These are phyloP conservation scores for Neostethus bicornis DNA, from an alignment of 2,797 vertebrate species.

Conservation along the genomic window DNA sequence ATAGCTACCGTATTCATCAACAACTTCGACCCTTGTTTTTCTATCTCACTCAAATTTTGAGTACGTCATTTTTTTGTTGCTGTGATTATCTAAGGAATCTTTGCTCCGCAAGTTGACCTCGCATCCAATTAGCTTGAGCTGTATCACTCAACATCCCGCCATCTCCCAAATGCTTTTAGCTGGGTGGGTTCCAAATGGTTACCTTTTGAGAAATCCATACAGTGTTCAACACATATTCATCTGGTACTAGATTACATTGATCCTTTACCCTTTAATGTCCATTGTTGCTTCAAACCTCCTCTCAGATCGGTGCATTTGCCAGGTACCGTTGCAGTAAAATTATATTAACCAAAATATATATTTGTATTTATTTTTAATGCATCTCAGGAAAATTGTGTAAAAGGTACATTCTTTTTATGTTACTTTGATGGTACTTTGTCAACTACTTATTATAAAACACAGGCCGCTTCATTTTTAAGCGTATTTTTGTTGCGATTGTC, in stretches of 20 bases:
- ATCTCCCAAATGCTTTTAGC: no score
- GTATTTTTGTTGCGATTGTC: no score
- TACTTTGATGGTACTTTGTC: background rate
- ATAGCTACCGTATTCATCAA: no score
- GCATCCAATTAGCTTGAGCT: no score
- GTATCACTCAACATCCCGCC: no score
- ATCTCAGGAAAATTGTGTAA: conserved; percentile 40
- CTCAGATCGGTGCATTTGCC: conserved; percentile 9
- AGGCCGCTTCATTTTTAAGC: background rate
- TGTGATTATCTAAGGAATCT: no score
- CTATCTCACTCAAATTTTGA: no score
- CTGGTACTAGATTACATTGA: background rate
- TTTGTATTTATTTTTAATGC: conserved; percentile 40
- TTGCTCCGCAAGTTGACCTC: no score
- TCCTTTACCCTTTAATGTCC: background rate
- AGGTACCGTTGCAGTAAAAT: conserved; percentile 10
- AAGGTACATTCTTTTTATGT: conserved; percentile 1
- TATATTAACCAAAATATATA: conserved; percentile 29
- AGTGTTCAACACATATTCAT: conserved; percentile 10
- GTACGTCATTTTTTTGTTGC: no score
- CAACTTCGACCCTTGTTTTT: no score
- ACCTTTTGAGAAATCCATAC: no score
- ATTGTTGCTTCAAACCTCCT: conserved; percentile 8
- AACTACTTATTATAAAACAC: conserved; percentile 21
- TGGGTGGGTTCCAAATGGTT: no score